phyloP scores from a whole-genome alignment of 2,113 vertebrate species.

The Phalacrocorax brasilianus region DNA sequence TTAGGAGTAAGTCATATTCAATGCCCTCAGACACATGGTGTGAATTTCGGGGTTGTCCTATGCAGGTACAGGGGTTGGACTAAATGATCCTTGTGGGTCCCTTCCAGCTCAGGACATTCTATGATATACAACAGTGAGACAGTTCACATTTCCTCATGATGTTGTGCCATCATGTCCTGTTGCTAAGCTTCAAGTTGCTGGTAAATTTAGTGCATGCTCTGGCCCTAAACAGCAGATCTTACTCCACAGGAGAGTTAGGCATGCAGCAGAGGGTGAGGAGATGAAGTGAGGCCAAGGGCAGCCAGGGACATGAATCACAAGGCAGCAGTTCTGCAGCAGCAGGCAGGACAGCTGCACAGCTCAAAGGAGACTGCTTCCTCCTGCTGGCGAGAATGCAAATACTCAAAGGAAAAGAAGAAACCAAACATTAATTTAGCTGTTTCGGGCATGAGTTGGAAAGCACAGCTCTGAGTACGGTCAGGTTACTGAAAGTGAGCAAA shows the following conservation, averaged over 20 bases:
- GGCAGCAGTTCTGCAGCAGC: not conserved
- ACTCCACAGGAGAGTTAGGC: not conserved
- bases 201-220: not conserved
- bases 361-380: conserved; percentile 40
- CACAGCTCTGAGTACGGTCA: fast-evolving
- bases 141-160: fast-evolving
- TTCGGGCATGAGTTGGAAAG: not conserved
- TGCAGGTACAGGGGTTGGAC: too few relatives aligned
- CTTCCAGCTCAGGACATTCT: too few relatives aligned
- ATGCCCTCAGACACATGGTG: too few relatives aligned
- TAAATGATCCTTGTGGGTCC: too few relatives aligned
- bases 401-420: not conserved
- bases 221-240: not conserved
- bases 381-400: conserved; percentile 30
- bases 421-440: fast-evolving
- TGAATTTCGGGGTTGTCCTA: too few relatives aligned
- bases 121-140: not conserved
- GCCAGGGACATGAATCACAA: not conserved
- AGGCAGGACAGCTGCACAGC: not conserved
- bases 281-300: not conserved
- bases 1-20: not conserved
- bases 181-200: not conserved
- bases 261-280: not conserved
- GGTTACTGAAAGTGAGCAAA: not conserved
- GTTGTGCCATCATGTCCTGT: not conserved